These are phyloP conservation scores for Rhynchotus rufescens DNA, from an alignment of 2,797 vertebrate genomes.

Conservation along the genomic window DNA sequence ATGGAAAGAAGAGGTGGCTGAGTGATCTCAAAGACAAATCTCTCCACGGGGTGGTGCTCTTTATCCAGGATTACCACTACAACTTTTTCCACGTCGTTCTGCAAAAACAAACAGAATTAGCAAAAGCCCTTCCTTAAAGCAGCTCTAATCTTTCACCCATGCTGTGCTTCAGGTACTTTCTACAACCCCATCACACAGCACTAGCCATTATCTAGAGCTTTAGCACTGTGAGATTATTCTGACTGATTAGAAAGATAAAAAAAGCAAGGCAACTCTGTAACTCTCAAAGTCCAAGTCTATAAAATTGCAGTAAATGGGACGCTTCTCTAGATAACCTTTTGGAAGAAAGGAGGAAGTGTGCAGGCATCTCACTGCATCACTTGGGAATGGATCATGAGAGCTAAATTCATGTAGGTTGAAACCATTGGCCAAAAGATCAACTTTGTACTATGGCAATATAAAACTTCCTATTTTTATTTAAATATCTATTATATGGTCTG, in stretches of 20 bases:
- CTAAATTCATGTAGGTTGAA: neutral
- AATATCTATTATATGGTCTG: neutral
- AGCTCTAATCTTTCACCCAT: neutral
- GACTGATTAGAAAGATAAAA: neutral
- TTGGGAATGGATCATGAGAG: fast-evolving
- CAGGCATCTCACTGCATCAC: neutral
- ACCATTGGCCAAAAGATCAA: fast-evolving
- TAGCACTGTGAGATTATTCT: neutral
- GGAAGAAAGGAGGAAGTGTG: neutral
- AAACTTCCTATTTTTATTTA: neutral
- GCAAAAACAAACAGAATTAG: slow-evolving; percentile 6
- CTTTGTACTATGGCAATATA: neutral
- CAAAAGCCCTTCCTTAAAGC: neutral
- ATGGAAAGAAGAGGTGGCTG: slow-evolving; percentile 94
- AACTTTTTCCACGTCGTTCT: slow-evolving; percentile 98
- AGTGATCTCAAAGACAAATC: slow-evolving; percentile 98
- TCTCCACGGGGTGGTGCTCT: slow-evolving; percentile 97
- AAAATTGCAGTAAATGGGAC: neutral
- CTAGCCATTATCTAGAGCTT: neutral
- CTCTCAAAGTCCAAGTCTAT: neutral
- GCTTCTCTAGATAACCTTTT: neutral
- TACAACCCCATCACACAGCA: neutral
- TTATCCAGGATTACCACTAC: slow-evolving; percentile 98
- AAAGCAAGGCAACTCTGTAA: neutral
- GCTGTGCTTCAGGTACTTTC: neutral